phyloP scores from a whole-genome alignment of 2,888 invertebrate species.

The Tachina fera region DNA sequence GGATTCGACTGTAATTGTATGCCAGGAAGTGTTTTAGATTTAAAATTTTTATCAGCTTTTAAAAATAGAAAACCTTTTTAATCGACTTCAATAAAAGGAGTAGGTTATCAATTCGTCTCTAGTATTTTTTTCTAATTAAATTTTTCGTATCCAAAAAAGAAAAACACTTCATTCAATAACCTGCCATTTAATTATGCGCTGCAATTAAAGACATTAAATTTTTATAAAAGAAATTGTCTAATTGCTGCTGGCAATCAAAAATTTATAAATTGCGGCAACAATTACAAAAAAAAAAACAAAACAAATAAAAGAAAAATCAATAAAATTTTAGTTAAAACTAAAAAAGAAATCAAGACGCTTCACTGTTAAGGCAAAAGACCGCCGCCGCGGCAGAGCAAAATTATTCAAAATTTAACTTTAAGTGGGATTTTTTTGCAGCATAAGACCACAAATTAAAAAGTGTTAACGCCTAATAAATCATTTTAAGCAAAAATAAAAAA shows the following conservation, averaged over 20 bases:
- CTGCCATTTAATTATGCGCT: constrained; percentile 47
- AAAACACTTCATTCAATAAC: constrained; percentile 49
- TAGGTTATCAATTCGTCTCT: too few relatives aligned
- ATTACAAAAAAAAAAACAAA: constrained; percentile 2
- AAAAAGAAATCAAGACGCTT: constrained; percentile 26
- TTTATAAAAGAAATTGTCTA: constrained; percentile 48
- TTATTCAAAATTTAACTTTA: constrained; percentile 38
- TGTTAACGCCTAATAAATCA: constrained; percentile 71
- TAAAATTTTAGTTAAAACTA: constrained; percentile 24
- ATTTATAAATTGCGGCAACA: constrained; percentile 42
- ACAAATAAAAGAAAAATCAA: constrained; percentile 1
- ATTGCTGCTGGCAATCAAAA: constrained; percentile 42
- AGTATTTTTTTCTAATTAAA: too few relatives aligned
- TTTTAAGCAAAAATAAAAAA: constrained; percentile 31
- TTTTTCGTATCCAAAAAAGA: not conserved
- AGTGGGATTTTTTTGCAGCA: constrained; percentile 17
- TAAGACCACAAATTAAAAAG: constrained; percentile 61
- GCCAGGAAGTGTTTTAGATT: too few relatives aligned
- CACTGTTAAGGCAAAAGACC: constrained; percentile 23
- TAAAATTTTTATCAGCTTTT: too few relatives aligned
- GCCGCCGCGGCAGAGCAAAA: constrained; percentile 9
- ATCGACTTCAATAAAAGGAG: too few relatives aligned
- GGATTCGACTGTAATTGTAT: too few relatives aligned
- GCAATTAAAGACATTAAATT: constrained; percentile 29
- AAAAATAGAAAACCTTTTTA: too few relatives aligned